Conservation (phyloP, 2,888 invertebrate genomes). For the Chesias legatella region DNA sequence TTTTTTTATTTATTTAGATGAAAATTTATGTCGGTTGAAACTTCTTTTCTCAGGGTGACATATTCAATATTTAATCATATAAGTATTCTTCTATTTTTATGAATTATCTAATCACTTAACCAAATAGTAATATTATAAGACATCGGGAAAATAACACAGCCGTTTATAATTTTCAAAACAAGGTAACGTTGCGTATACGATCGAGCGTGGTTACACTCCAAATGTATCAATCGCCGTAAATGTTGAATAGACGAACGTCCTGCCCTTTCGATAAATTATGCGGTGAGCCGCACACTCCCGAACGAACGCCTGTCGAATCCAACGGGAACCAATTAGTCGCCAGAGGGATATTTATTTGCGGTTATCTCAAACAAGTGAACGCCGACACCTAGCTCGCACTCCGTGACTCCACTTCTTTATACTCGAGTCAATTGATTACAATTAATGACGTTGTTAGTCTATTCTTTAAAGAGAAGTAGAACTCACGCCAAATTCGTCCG, state of each 20-base stretch:
- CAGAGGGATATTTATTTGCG: conserved; percentile 76
- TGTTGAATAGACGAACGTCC: conserved; percentile 44
- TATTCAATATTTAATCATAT: too few species aligned
- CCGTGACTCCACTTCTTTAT: conserved; percentile 57
- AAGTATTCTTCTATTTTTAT: too few species aligned
- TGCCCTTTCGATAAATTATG: conserved; percentile 71
- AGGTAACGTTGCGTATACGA: not conserved
- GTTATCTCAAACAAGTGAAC: conserved; percentile 66
- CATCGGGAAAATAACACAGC: not conserved
- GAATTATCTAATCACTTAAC: too few species aligned
- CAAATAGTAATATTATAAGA: too few species aligned
- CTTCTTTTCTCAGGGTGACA: too few species aligned
- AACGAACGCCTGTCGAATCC: conserved; percentile 70
- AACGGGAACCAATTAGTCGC: conserved; percentile 77
- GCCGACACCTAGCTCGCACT: conserved; percentile 51
- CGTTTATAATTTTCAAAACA: not conserved
- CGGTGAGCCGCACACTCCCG: conserved; percentile 62
- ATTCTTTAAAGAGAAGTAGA: too few species aligned
- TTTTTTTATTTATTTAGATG: too few species aligned
- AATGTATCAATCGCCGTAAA: conserved; percentile 31
- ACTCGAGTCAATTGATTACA: conserved; percentile 41
- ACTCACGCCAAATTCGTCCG: too few species aligned
- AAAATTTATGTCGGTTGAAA: too few species aligned
- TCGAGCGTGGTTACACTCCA: conserved; percentile 3
- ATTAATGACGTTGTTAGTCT: conserved; percentile 29